phyloP scores from a whole-genome alignment of 2,888 invertebrate species.

The Melangyna quadrimaculata region DNA sequence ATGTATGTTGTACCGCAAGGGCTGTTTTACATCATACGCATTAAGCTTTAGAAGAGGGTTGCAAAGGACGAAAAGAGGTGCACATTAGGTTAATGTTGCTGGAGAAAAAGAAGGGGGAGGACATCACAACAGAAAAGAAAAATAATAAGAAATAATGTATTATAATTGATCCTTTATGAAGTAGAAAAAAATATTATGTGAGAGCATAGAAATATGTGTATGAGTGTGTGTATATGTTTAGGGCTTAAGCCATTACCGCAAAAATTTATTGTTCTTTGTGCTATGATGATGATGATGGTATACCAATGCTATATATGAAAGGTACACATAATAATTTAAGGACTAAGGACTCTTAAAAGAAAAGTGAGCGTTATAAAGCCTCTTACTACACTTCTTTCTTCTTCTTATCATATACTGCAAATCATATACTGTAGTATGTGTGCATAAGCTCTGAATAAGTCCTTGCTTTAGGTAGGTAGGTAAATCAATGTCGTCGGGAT shows the following conservation, averaged over 20 bases:
- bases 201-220: not conserved
- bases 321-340: not conserved
- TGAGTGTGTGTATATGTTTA: not conserved
- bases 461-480: too few relatives aligned
- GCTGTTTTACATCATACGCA: not conserved
- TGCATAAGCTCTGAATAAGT: not conserved
- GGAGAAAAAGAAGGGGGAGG: not conserved
- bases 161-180: constrained; percentile 67
- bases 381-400: constrained; percentile 28
- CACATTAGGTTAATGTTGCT: constrained; percentile 58
- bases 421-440: too few relatives aligned
- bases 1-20: not conserved
- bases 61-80: not conserved
- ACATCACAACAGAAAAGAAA: too few relatives aligned
- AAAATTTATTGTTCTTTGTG: constrained; percentile 39
- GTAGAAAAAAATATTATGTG: not conserved
- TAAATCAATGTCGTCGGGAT: constrained; percentile 2
- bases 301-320: not conserved
- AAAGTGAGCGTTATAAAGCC: constrained; percentile 56
- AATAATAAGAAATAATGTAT: constrained; percentile 21
- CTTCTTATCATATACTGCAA: not conserved
- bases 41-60: not conserved
- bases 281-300: too few relatives aligned
- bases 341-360: constrained; percentile 33
- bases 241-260: constrained; percentile 3